phyloP scores from a whole-genome alignment of 2,888 invertebrate species.

The Trissoscelio sp. region DNA sequence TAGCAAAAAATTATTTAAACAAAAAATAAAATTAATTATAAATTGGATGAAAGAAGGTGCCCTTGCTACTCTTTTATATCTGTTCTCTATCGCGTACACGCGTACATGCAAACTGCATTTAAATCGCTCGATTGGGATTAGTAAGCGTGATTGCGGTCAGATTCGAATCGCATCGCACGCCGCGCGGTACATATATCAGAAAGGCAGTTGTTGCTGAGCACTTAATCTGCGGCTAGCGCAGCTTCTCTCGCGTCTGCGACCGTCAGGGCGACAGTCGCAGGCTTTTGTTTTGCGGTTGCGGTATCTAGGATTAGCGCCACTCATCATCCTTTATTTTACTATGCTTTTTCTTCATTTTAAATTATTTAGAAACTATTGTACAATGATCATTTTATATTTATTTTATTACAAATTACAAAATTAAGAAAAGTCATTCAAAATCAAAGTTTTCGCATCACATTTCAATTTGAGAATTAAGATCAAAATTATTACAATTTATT shows the following conservation, averaged over 20 bases:
- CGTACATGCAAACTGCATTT: conserved; percentile 54
- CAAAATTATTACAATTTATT: too few species aligned
- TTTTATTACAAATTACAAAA: too few species aligned
- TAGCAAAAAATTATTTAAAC: too few species aligned
- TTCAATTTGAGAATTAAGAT: too few species aligned
- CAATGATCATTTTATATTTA: too few species aligned
- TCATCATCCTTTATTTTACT: conserved; percentile 27
- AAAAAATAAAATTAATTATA: too few species aligned
- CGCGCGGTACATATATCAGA: conserved; percentile 57
- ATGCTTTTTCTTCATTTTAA: conserved; percentile 10
- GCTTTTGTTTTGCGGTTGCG: conserved; percentile 62
- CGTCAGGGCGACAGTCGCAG: conserved; percentile 34
- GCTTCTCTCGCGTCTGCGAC: conserved; percentile 37
- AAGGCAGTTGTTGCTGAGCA: conserved; percentile 58
- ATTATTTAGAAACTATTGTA: too few species aligned
- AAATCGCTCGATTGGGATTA: conserved; percentile 56
- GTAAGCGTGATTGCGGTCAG: conserved; percentile 53
- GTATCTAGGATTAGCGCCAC: conserved; percentile 53
- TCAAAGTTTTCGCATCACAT: too few species aligned
- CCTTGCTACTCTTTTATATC: neutral
- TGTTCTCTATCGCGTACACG: conserved; percentile 14
- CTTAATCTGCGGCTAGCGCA: conserved; percentile 56
- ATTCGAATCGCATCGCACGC: conserved; percentile 48
- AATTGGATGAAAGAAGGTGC: neutral
- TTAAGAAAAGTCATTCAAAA: too few species aligned